Evolutionary conservation across 2,888 invertebrate species (phyloP).

Genomic region (Uloborus plumipes): DNA sequence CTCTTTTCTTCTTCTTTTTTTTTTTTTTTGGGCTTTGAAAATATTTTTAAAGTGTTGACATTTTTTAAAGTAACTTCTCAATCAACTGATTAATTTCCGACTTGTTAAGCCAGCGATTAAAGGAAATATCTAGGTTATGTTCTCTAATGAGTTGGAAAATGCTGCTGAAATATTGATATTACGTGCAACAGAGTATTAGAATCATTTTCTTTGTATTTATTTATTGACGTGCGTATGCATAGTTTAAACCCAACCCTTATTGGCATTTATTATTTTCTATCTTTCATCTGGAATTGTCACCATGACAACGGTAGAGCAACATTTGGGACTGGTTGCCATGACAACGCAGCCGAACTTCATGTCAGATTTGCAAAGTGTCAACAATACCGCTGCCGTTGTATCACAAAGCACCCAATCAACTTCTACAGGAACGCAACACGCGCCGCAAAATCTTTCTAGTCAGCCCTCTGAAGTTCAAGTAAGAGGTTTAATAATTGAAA

Average conservation of each 20-base stretch:
- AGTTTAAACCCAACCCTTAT: conserved; percentile 50
- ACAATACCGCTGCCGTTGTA: conserved; percentile 49
- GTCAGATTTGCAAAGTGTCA: conserved; percentile 59
- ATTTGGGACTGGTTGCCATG: conserved; percentile 63
- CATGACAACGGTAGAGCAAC: conserved; percentile 62
- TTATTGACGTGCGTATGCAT: conserved; percentile 5
- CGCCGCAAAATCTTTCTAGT: conserved; percentile 54
- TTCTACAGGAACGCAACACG: conserved; percentile 32
- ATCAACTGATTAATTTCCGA: too few relatives aligned
- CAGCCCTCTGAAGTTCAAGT: conserved; percentile 56
- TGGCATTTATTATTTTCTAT: conserved; percentile 54
- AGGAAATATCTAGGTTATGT: too few relatives aligned
- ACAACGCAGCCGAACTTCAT: conserved; percentile 61
- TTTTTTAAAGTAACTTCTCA: too few relatives aligned
- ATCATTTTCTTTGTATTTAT: too few relatives aligned
- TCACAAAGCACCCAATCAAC: conserved; percentile 20
- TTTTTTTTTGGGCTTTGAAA: too few relatives aligned
- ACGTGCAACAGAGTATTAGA: too few relatives aligned
- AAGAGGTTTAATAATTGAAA: conserved; percentile 26
- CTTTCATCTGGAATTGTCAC: conserved; percentile 60
- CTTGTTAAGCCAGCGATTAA: too few relatives aligned
- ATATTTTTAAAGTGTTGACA: too few relatives aligned
- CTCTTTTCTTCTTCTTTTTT: too few relatives aligned
- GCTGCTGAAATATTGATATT: too few relatives aligned
- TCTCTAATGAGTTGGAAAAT: too few relatives aligned